Evolutionary conservation across 2,888 invertebrate species (phyloP), one percentile per base, ranked within the genome.

Genomic region (Sabatieria punctata): DNA sequence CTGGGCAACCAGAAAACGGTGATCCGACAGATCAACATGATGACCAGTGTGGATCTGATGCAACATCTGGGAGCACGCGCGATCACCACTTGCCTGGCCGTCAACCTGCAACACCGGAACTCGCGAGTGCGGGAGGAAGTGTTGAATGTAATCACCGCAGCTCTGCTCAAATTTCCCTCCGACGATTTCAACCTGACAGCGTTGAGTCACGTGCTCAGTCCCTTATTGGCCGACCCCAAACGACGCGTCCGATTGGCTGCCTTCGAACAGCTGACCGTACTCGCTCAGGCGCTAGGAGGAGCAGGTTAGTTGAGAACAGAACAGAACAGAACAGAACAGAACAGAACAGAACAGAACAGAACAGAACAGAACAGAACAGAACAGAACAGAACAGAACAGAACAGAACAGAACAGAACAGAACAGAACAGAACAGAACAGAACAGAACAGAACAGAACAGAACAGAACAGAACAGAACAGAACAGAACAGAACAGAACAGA

Each of bases 151-250:
- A 70, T 82, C 42, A 80, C 83, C 60, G 79, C 79, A 53, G 77
- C 81, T 8, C 66, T 82, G 54, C 74, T 82, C 63, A 79, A 80
- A 26, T 82, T 80, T 63, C 82, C 83, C 2, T 78, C 80, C 58
- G 78, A 78, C 43, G 80, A 81, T 55, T 77, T 81, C 60, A 77
- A 79, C 55, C 60, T 73, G 52, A 58, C 63, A 4, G 57, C 57
- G 8, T 59, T 71, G 61, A 73, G 65, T 55, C 63, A 67, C 51
- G 58, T 65, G 48, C 65, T 73, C 21, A 68, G 68, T 44, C 72
- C 68, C 26, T 59, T 69, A 38, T 59, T 74, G 38, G 65, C 67
- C 41, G 77, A 78, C 60, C 77, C 75, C 54, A 83, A 79, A 57
- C 75, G 78, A 63, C 77, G 76, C 57, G 86, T 79, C 52, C 77